These are phyloP conservation scores for Lepidurus apus DNA, from an alignment of 1,140 invertebrate genomes.

Conservation along the genomic window DNA sequence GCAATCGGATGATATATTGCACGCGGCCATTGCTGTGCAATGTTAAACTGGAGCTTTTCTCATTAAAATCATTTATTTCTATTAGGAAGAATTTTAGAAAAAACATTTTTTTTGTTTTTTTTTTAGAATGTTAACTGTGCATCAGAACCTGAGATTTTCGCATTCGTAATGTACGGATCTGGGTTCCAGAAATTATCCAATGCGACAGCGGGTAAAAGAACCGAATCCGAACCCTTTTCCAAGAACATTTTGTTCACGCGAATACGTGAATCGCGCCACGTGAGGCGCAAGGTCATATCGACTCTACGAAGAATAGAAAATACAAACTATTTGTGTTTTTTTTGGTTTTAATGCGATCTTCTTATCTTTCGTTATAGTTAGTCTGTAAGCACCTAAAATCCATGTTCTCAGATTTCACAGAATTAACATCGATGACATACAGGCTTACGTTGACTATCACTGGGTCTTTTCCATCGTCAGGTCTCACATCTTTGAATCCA, in stretches of 20 bases:
- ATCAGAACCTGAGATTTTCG: neutral
- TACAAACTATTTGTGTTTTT: neutral
- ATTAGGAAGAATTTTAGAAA: neutral
- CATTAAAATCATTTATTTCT: neutral
- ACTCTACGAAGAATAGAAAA: neutral
- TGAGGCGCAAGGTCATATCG: neutral
- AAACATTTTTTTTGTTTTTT: neutral
- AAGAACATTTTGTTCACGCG: neutral
- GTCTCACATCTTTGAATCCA: neutral
- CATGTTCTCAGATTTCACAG: neutral
- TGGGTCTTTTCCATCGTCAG: neutral
- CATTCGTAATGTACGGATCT: neutral
- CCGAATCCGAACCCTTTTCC: neutral
- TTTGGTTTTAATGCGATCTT: neutral
- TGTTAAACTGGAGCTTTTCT: neutral
- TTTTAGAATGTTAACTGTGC: neutral
- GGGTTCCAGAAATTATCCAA: conserved; percentile 18
- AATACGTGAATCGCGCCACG: neutral
- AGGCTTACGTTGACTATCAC: neutral
- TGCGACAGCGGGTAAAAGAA: neutral
- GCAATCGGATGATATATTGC: neutral
- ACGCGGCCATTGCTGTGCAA: neutral
- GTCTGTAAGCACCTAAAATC: neutral
- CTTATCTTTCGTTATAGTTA: neutral
- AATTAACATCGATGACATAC: neutral